These are phyloP conservation scores for Fissipunctia ypsillon DNA, from an alignment of 2,888 invertebrate genomes.

Conservation along the genomic window DNA sequence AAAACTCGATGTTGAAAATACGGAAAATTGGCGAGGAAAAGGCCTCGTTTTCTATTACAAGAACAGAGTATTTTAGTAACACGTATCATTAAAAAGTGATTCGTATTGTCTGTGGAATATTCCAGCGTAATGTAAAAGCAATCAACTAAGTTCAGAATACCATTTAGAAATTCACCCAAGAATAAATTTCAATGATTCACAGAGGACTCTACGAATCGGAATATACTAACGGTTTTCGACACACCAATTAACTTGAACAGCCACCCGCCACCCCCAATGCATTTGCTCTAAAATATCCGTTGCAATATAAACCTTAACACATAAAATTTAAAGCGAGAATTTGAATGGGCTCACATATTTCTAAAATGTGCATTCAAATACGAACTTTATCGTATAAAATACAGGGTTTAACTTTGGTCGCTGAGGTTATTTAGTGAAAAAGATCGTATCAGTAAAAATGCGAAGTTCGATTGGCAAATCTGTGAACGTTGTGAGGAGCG, in stretches of 20 bases:
- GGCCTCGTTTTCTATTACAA: constrained; percentile 2
- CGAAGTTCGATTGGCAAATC: constrained; percentile 64
- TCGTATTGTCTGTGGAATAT: constrained; percentile 6
- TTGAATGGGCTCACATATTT: constrained; percentile 17
- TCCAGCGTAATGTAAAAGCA: constrained; percentile 41
- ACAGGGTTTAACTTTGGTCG: constrained; percentile 30
- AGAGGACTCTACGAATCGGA: constrained; percentile 39
- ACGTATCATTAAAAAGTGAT: constrained; percentile 21
- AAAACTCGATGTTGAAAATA: not conserved
- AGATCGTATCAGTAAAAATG: constrained; percentile 68
- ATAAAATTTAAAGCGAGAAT: constrained; percentile 35
- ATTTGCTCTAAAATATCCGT: constrained; percentile 36
- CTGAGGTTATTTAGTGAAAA: constrained; percentile 55
- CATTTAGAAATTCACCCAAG: constrained; percentile 31
- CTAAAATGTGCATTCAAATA: constrained; percentile 34
- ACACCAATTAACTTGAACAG: constrained; percentile 69
- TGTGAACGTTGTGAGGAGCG: constrained; percentile 54
- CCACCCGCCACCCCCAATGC: constrained; percentile 46
- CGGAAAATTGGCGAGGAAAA: not conserved
- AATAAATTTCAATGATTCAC: constrained; percentile 54
- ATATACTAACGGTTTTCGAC: constrained; percentile 65
- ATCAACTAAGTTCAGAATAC: constrained; percentile 18
- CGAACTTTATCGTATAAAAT: constrained; percentile 47
- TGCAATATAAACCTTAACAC: constrained; percentile 52
- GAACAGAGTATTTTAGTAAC: constrained; percentile 14